A percentile compares a stretch with the other conserved stretches of the same genome.
These are phyloP conservation scores for Trachurus trachurus DNA, from an alignment of 2,797 vertebrate genomes.

Conservation along the genomic window DNA sequence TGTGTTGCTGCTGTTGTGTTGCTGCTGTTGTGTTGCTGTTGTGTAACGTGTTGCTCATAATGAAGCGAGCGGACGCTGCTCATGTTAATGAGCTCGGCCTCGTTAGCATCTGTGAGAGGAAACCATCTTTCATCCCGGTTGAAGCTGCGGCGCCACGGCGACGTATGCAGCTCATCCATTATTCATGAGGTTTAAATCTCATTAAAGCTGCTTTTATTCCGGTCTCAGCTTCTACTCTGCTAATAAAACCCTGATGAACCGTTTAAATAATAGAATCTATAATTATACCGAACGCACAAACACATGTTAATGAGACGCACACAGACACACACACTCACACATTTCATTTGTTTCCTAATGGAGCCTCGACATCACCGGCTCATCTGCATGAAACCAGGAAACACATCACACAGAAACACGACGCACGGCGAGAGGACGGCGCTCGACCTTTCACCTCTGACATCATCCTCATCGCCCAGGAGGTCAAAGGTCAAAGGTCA, in stretches of 20 bases:
- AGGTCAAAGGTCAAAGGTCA: no score
- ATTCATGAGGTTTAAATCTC: constrained; percentile 57
- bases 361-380: neutral
- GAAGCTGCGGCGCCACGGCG: constrained; percentile 13
- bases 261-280: constrained; percentile 41
- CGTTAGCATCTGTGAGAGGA: constrained; percentile 67
- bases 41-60: constrained; percentile 12
- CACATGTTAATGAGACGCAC: no score
- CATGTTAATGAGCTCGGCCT: constrained; percentile 37
- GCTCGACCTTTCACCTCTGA: no score
- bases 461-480: no score
- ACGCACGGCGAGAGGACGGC: no score
- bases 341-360: constrained; percentile 42
- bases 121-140: constrained; percentile 57
- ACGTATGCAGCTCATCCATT: no score
- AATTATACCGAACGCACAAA: constrained; percentile 22
- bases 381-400: constrained; percentile 1
- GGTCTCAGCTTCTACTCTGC: no score
- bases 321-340: constrained; percentile 27
- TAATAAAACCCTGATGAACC: neutral
- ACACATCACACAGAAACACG: neutral
- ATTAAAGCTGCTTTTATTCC: neutral
- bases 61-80: constrained; percentile 19
- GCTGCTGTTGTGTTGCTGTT: no score
- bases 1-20: no score